These are phyloP conservation scores for Eledona agricola DNA, from an alignment of 2,888 invertebrate genomes.

Conservation along the genomic window DNA sequence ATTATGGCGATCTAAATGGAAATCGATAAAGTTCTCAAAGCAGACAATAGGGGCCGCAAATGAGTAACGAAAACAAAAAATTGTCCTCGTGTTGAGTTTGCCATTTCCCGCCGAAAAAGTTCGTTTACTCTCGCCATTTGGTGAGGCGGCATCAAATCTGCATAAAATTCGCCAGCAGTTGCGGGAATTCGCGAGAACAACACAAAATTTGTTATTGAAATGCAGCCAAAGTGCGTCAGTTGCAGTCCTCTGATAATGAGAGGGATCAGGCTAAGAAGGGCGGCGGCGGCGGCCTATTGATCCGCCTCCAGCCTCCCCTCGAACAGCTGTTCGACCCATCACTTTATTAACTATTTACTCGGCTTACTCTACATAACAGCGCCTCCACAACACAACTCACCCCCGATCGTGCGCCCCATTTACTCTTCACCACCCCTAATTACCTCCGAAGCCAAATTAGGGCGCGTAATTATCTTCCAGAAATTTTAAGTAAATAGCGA, in stretches of 20 bases:
- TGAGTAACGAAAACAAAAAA: too few species aligned
- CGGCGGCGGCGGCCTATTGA: conserved; percentile 41
- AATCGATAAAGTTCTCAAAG: too few species aligned
- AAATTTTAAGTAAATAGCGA: conserved; percentile 33
- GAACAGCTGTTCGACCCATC: conserved; percentile 39
- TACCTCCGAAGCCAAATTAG: conserved; percentile 32
- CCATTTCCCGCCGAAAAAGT: too few species aligned
- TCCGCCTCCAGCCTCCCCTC: conserved; percentile 41
- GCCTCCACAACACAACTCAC: conserved; percentile 30
- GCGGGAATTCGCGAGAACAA: background rate
- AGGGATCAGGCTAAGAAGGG: conserved; percentile 22
- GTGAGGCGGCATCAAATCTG: too few species aligned
- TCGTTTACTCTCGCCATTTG: too few species aligned
- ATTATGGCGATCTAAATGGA: too few species aligned
- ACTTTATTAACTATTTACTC: conserved; percentile 38
- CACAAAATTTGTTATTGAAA: conserved; percentile 27
- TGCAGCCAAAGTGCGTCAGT: conserved; percentile 23
- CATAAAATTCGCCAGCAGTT: too few species aligned
- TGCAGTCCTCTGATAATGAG: conserved; percentile 26
- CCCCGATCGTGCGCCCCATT: conserved; percentile 29
- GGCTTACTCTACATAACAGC: conserved; percentile 31
- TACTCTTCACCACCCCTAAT: conserved; percentile 33
- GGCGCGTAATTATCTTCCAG: conserved; percentile 30
- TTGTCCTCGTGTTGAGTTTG: too few species aligned
- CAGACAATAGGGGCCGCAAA: too few species aligned